A percentile compares a stretch with the other conserved stretches of the same genome.
Evolutionary conservation across 2,113 vertebrate species (phyloP).

Genomic region (Hypocryptadius cinnamomeus): DNA sequence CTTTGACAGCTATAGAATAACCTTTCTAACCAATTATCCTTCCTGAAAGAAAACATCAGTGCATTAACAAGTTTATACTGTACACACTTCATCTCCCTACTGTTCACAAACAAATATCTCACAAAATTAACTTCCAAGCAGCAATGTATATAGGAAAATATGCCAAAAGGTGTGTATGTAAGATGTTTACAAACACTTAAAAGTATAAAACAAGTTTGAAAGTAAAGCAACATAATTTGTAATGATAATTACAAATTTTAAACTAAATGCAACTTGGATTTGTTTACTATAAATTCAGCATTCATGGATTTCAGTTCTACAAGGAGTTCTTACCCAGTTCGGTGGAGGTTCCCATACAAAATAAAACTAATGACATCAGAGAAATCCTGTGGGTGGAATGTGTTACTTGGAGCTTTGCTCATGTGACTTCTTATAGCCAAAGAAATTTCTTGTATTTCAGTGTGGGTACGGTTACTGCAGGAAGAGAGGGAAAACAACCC

Average conservation of each 20-base stretch:
- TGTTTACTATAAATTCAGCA: not conserved
- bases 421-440: conserved; percentile 90
- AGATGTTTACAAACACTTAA: not conserved
- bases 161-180: not conserved
- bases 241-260: not conserved
- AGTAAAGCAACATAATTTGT: not conserved
- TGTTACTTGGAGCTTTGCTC: conserved; percentile 91
- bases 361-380: conserved; percentile 98
- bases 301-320: not conserved
- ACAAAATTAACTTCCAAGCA: not conserved
- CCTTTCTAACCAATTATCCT: conserved; percentile 96
- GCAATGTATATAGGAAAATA: not conserved
- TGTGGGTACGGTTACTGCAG: conserved; percentile 84
- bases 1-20: conserved; percentile 96
- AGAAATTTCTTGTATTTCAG: conserved; percentile 92
- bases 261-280: not conserved
- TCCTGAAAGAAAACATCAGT: conserved; percentile 69
- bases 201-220: not conserved
- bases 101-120: not conserved
- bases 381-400: conserved; percentile 97
- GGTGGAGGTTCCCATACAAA: conserved; percentile 90
- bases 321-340: conserved; percentile 81
- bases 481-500: not conserved
- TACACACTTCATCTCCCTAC: not conserved
- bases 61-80: not conserved